Evolutionary conservation across 2,797 vertebrate genomes (phyloP).

Genomic region (Distichodus sexfasciatus): DNA sequence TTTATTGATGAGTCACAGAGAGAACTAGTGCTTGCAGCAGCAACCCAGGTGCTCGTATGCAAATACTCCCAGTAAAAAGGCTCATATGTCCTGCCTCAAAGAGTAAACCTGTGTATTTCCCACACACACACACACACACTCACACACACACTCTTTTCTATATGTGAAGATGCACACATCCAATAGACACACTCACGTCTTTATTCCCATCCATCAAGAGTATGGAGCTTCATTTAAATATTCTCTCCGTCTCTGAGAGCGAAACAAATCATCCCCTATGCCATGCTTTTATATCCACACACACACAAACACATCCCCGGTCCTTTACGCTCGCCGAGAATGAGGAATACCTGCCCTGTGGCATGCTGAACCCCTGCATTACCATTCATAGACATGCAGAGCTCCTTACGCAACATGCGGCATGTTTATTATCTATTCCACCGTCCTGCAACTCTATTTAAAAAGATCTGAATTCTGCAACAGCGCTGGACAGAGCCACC

Average conservation of each 20-base stretch:
- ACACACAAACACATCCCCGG: no score
- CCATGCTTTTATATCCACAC: no score
- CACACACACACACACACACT: no score
- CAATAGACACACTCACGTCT: no score
- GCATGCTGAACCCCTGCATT: constrained; percentile 17
- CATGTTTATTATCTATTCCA: constrained; percentile 44
- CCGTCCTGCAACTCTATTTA: constrained; percentile 22
- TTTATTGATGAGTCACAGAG: neutral
- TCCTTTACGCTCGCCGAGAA: constrained; percentile 12
- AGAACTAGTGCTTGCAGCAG: neutral
- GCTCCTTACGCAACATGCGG: constrained; percentile 33
- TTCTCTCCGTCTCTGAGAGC: no score
- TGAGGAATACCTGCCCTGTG: constrained; percentile 39
- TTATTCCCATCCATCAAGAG: no score
- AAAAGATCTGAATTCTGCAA: constrained; percentile 9
- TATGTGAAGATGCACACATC: no score
- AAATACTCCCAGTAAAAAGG: neutral
- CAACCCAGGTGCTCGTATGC: neutral
- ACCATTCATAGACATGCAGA: constrained; percentile 36
- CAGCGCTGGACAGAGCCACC: neutral
- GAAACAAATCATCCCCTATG: no score
- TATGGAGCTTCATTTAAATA: no score
- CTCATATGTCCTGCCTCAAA: neutral
- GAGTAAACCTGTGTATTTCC: neutral
- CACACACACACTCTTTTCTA: no score